A percentile compares a stretch with the other conserved stretches of the same genome.
Conservation (phyloP, 2,797 vertebrate species). For the Scarus forsteni region DNA sequence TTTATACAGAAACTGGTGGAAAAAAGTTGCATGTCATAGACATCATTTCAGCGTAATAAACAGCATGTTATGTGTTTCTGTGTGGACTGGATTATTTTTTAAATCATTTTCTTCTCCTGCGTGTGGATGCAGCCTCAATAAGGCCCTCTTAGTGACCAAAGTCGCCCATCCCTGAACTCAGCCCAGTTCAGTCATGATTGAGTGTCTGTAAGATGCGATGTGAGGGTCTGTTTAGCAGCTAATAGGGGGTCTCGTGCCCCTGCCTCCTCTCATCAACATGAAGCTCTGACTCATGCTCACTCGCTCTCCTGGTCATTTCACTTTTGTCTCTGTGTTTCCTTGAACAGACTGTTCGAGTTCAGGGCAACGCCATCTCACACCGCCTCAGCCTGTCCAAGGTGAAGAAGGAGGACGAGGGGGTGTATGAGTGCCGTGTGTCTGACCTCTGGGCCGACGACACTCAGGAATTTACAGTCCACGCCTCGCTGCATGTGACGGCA, state of each 20-base stretch:
- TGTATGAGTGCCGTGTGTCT: conserved; percentile 94
- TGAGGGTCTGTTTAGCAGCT: conserved; percentile 27
- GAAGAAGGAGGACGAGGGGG: conserved; percentile 90
- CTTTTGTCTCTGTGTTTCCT: conserved; percentile 2
- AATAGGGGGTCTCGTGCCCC: conserved; percentile 14
- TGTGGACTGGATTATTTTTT: too few relatives aligned
- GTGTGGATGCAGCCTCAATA: too few relatives aligned
- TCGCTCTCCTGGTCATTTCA: conserved; percentile 6
- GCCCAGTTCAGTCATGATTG: conserved; percentile 15
- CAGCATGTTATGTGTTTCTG: too few relatives aligned
- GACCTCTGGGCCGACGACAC: conserved; percentile 92
- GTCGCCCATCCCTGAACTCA: conserved; percentile 4
- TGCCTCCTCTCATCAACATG: conserved; percentile 22
- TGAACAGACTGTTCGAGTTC: conserved; percentile 91
- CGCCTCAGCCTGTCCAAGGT: conserved; percentile 91
- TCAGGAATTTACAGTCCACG: conserved; percentile 91
- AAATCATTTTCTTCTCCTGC: too few relatives aligned
- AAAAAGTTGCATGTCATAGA: too few relatives aligned
- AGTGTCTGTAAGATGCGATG: conserved; percentile 16
- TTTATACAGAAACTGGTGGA: too few relatives aligned
- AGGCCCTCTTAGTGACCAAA: too few relatives aligned
- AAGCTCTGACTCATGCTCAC: conserved; percentile 13
- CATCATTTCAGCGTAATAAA: too few relatives aligned
- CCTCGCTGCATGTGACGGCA: conserved; percentile 85
- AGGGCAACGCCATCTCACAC: conserved; percentile 95